Evolutionary conservation across 2,113 vertebrate genomes (phyloP).

Genomic region (Narcine bancroftii): DNA sequence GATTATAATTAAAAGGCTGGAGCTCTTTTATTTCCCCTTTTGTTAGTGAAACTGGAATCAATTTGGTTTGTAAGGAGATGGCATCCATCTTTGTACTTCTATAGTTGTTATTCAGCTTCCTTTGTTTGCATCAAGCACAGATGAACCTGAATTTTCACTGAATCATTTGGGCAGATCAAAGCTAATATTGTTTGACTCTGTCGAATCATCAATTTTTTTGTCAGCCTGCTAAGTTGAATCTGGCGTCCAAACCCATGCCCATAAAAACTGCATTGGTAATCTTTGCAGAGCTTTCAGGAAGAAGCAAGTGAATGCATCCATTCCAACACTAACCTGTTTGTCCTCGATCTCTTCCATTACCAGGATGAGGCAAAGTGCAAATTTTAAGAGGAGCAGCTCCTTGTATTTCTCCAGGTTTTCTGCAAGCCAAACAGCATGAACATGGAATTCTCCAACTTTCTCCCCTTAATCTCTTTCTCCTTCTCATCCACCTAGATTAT

Average conservation of each 20-base stretch:
- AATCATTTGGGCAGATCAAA: background rate
- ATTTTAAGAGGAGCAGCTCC: too few species aligned
- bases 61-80: background rate
- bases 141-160: background rate
- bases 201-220: background rate
- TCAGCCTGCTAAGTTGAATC: background rate
- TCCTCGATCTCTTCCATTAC: too few species aligned
- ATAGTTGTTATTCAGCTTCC: background rate
- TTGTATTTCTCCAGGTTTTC: too few species aligned
- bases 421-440: too few species aligned
- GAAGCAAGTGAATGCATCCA: too few species aligned
- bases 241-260: background rate
- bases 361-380: too few species aligned
- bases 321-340: too few species aligned
- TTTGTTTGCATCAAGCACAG: background rate
- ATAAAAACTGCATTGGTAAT: too few species aligned
- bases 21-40: background rate
- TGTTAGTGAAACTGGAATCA: background rate
- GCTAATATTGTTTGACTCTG: background rate
- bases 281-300: too few species aligned
- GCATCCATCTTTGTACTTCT: background rate
- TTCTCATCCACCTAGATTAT: too few species aligned
- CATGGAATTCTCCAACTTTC: too few species aligned
- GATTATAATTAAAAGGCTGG: background rate
- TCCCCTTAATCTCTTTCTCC: too few species aligned